Conservation (phyloP, 2,113 vertebrate genomes). For the Brachirus orientalis region DNA sequence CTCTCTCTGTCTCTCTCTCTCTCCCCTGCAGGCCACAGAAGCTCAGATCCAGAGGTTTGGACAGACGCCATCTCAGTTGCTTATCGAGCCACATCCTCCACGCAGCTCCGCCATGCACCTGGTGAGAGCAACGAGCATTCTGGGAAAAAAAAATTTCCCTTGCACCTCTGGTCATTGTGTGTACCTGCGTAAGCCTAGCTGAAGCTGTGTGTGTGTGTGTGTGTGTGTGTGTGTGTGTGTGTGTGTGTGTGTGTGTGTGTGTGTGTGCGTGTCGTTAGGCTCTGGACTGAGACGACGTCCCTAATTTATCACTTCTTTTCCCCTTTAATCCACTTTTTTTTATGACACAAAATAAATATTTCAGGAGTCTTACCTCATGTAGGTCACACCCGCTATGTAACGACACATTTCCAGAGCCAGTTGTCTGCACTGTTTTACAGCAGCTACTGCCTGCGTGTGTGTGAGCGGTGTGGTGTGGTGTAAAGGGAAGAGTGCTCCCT, state of each 20-base stretch:
- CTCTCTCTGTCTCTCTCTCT: conserved; percentile 32
- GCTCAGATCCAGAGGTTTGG: conserved; percentile 97
- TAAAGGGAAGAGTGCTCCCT: conserved; percentile 78
- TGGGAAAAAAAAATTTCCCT: conserved; percentile 55
- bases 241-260: conserved; percentile 16
- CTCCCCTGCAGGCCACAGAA: conserved; percentile 93
- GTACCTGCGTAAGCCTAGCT: too few relatives aligned
- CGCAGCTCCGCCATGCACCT: conserved; percentile 99
- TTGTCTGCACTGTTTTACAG: conserved; percentile 22
- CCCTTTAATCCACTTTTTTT: conserved; percentile 5
- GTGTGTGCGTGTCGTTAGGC: too few relatives aligned
- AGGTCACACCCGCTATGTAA: conserved; percentile 34
- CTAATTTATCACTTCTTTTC: conserved; percentile 1
- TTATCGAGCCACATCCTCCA: conserved; percentile 99
- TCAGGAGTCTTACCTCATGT: conserved; percentile 32
- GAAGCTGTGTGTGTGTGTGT: conserved; percentile 24
- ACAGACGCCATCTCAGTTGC: conserved; percentile 99
- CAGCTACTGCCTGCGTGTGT: conserved; percentile 14
- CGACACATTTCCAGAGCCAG: conserved; percentile 22
- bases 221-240: conserved; percentile 22
- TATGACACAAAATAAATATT: conserved; percentile 39
- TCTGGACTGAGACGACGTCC: conserved; percentile 17
- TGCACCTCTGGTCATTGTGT: conserved; percentile 45
- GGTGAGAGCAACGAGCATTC: conserved; percentile 87
- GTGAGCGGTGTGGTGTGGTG: too few relatives aligned